These are phyloP conservation scores for Varanus salvator DNA, from an alignment of 2,113 vertebrate genomes.

Conservation along the genomic window DNA sequence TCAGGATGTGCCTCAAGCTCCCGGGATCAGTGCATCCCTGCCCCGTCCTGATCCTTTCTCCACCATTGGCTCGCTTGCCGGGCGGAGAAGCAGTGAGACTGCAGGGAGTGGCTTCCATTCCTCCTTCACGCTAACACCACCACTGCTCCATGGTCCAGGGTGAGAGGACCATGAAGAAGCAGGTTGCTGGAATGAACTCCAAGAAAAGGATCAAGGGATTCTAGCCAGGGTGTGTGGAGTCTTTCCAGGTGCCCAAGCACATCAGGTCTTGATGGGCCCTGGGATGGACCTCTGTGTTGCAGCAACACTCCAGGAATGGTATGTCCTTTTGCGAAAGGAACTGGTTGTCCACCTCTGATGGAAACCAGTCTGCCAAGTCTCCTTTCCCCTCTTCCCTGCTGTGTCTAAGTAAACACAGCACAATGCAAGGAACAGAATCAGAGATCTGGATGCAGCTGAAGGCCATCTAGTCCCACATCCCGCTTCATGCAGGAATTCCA, in stretches of 20 bases:
- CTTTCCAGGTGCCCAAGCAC: too few species aligned
- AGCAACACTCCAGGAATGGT: background rate
- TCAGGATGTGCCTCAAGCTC: too few species aligned
- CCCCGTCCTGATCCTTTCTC: too few species aligned
- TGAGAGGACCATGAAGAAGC: background rate
- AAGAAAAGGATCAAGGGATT: too few species aligned
- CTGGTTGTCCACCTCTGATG: background rate
- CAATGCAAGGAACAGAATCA: background rate
- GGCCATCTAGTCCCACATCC: background rate
- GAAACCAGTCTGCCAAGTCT: background rate
- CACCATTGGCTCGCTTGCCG: too few species aligned
- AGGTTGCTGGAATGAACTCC: too few species aligned
- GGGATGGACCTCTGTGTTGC: background rate
- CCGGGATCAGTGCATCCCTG: too few species aligned
- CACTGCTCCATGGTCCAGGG: too few species aligned
- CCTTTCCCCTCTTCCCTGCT: background rate
- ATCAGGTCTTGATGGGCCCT: background rate
- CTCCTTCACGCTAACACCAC: too few species aligned
- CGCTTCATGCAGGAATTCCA: background rate
- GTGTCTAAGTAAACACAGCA: background rate
- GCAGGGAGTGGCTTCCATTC: too few species aligned
- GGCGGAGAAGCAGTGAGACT: too few species aligned
- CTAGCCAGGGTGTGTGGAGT: too few species aligned
- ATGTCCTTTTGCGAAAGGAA: background rate
- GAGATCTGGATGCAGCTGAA: background rate